phyloP scores from a whole-genome alignment of 2,888 invertebrate genomes.

The Phyllotreta striolata region DNA sequence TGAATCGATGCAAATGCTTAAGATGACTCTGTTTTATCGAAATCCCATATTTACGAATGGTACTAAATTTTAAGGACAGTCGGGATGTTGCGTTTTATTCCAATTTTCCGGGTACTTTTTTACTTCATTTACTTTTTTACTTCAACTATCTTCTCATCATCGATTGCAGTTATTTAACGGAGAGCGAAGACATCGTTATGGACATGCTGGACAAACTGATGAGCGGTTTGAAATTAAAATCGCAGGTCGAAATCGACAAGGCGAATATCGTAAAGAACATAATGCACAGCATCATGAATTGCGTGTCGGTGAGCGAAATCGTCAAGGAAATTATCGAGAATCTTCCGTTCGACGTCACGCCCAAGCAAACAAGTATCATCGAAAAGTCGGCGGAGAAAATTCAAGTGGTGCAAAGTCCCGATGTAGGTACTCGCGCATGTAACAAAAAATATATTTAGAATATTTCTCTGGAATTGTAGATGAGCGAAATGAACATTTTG shows the following conservation, averaged over 20 bases:
- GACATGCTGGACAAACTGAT: slow-evolving; percentile 50
- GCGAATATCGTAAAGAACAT: slow-evolving; percentile 49
- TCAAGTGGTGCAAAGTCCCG: slow-evolving; percentile 48
- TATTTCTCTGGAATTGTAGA: slow-evolving; percentile 30
- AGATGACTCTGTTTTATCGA: too few species aligned
- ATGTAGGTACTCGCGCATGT: slow-evolving; percentile 38
- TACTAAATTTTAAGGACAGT: too few species aligned
- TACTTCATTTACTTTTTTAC: too few species aligned
- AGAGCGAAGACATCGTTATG: slow-evolving; percentile 48
- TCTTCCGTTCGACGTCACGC: slow-evolving; percentile 49
- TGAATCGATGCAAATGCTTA: too few species aligned
- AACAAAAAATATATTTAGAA: neutral
- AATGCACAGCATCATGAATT: slow-evolving; percentile 46
- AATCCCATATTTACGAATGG: too few species aligned
- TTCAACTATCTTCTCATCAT: too few species aligned
- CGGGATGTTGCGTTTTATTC: too few species aligned
- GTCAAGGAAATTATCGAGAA: slow-evolving; percentile 50
- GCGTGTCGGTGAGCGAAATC: slow-evolving; percentile 50
- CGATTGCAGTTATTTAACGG: slow-evolving; percentile 43
- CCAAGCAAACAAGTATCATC: slow-evolving; percentile 49
- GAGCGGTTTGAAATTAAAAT: slow-evolving; percentile 33
- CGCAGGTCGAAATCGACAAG: slow-evolving; percentile 43
- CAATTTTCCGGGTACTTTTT: too few species aligned
- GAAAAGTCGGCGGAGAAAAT: slow-evolving; percentile 53
- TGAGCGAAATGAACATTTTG: slow-evolving; percentile 46